phyloP scores from a whole-genome alignment of 2,888 invertebrate species.

The Chirona hameri region DNA sequence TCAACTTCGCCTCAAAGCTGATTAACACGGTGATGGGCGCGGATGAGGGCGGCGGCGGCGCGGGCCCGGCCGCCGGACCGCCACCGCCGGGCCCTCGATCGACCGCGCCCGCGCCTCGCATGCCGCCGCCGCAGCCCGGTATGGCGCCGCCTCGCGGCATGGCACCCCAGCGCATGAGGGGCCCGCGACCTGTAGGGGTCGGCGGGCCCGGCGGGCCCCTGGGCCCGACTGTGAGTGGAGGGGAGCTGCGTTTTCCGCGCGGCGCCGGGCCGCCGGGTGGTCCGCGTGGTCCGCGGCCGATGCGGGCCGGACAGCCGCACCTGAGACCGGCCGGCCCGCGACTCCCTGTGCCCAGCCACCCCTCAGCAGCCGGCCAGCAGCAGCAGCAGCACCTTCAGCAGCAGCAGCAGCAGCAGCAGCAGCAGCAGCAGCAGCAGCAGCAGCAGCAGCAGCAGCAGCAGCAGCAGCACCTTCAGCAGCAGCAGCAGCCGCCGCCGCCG shows the following conservation, averaged over 20 bases:
- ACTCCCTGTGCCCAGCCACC: neutral
- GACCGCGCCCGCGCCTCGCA: neutral
- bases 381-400: neutral
- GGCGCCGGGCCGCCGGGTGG: neutral
- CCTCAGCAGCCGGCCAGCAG: neutral
- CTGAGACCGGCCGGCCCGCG: neutral
- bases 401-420: no score
- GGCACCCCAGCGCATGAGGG: constrained; percentile 34
- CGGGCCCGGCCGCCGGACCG: constrained; percentile 25
- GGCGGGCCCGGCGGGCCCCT: neutral
- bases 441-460: no score
- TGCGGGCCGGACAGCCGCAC: neutral
- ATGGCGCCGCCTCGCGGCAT: constrained; percentile 38
- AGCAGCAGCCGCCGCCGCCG: no score
- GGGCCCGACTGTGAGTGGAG: neutral
- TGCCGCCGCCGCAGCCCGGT: constrained; percentile 26
- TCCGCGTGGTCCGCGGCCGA: neutral
- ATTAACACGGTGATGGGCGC: constrained; percentile 50
- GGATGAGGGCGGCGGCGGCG: constrained; percentile 43
- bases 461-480: no score
- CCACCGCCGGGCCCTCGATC: neutral
- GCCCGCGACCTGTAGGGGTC: neutral
- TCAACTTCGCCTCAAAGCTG: constrained; percentile 51
- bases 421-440: no score
- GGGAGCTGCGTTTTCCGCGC: neutral